phyloP scores from a whole-genome alignment of 2,888 invertebrate species.

The Drosophila cognata region DNA sequence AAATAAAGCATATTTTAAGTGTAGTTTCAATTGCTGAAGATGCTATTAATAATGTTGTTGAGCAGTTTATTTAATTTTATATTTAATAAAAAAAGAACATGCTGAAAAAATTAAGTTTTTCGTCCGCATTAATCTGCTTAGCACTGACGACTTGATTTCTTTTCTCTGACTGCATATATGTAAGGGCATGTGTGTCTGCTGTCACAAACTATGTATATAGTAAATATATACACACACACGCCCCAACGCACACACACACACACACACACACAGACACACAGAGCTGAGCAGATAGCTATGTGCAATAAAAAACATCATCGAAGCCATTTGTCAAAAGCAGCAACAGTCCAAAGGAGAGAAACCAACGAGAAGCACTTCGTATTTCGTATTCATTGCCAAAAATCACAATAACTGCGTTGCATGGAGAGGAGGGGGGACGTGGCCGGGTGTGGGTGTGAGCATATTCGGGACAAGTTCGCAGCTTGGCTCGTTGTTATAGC shows the following conservation, averaged over 20 bases:
- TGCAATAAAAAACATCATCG: conserved; percentile 79
- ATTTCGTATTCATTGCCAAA: conserved; percentile 79
- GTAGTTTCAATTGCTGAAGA: neutral
- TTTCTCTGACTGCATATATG: conserved; percentile 12
- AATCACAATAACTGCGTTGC: conserved; percentile 69
- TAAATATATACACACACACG: conserved; percentile 24
- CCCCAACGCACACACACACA: conserved; percentile 25
- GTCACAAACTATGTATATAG: conserved; percentile 48
- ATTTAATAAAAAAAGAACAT: too few relatives aligned
- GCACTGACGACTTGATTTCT: neutral
- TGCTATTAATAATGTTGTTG: neutral
- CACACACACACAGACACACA: conserved; percentile 16
- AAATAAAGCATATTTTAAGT: neutral
- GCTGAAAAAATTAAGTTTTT: neutral
- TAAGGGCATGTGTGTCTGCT: conserved; percentile 22
- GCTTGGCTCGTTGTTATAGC: conserved; percentile 53
- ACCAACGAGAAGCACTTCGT: conserved; percentile 28
- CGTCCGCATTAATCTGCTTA: neutral
- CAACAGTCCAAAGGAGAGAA: conserved; percentile 23
- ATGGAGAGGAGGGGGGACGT: neutral
- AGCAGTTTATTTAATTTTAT: neutral
- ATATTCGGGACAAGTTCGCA: conserved; percentile 5
- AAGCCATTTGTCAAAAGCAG: conserved; percentile 77
- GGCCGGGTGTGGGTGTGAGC: conserved; percentile 1
- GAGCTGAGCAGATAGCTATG: conserved; percentile 62